A percentile compares a stretch with the other conserved stretches of the same genome.
These are phyloP conservation scores for Calephelis virginiensis DNA, from an alignment of 1,140 invertebrate species.

Conservation along the genomic window DNA sequence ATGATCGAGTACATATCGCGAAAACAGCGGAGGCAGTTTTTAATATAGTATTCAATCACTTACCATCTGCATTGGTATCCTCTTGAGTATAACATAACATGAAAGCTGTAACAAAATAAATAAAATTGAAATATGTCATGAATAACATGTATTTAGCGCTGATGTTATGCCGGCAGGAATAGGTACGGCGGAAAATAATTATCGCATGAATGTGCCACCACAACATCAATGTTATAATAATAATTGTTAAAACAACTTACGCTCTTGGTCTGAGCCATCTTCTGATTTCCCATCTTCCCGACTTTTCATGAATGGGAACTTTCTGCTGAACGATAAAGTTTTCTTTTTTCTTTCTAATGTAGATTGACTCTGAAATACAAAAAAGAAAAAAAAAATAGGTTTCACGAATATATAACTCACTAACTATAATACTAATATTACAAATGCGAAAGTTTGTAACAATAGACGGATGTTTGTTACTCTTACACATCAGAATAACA, in stretches of 20 bases:
- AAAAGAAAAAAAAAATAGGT: background rate
- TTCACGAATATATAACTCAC: too few species aligned
- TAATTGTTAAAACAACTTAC: constrained; percentile 84
- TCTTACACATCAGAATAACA: too few species aligned
- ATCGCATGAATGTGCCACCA: too few species aligned
- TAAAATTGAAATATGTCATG: constrained; percentile 41
- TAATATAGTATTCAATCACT: constrained; percentile 64
- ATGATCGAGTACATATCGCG: constrained; percentile 52
- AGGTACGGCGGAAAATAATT: too few species aligned
- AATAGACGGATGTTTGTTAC: too few species aligned
- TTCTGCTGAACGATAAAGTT: constrained; percentile 97
- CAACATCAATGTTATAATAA: background rate
- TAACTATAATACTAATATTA: too few species aligned
- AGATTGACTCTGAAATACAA: constrained; percentile 85
- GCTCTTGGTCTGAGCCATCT: constrained; percentile 98
- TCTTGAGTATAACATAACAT: constrained; percentile 95
- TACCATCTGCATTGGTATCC: constrained; percentile 92
- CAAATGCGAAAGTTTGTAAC: too few species aligned
- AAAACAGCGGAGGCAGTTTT: constrained; percentile 50
- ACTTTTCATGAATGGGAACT: constrained; percentile 99
- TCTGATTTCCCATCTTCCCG: constrained; percentile 97
- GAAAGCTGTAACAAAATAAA: constrained; percentile 87
- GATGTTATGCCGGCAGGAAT: too few species aligned
- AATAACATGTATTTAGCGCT: too few species aligned
- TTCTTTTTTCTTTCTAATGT: constrained; percentile 98